Base-by-base conservation (phyloP, 2,113 vertebrate species). In the Protomyctophum bolini region DNA sequence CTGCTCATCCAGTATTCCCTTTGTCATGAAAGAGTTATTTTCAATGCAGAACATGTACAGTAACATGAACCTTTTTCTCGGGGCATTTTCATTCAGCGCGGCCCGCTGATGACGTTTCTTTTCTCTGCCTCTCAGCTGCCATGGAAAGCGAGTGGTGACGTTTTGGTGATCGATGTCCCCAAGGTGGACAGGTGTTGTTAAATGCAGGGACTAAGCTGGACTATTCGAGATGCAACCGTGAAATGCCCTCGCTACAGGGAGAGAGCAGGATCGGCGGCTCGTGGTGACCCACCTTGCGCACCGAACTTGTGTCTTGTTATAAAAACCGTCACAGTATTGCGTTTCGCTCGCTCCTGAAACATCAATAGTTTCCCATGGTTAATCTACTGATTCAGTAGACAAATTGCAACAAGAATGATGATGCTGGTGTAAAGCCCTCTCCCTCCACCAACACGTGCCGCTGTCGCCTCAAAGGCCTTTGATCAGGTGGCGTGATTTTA, bases 401-500 rank as follows among this genome's bases (percentile, higher is more conserved):
- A 85, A 84, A 86, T 41, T 80, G 83, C 89, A 88, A 91, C 90
- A 86, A 78, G 87, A 79, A 83, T 84, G 56, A 56, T 68, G 77
- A 56, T 68, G 77, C 80, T 70, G 75, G 80, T 83, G 76, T 89
- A 76, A 41, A 41, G 33, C 76, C 84, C 84, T 82, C 75, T 84
- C 81, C 88, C 83, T 86, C 81, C 67, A 82, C 86, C 89, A 85
- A 82, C 87, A 86, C 86, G 76, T 85, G 88, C 83, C 67, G 74
- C 71, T 51, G 77, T 73, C 63, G 78, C 86, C 90, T 93, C 81
- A 79, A 83, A 89, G 83, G 80, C 86, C 91, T 93, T 93, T 93
- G 92, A 93, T 93, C 92, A 91, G 85, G 82, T 87, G 74, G 83
- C 88, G 87, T 91, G 88, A 87, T 92, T 91, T 41, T 89, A 87